Evolutionary conservation across 2,888 invertebrate genomes (phyloP).

Genomic region (Pseudoips prasinana): DNA sequence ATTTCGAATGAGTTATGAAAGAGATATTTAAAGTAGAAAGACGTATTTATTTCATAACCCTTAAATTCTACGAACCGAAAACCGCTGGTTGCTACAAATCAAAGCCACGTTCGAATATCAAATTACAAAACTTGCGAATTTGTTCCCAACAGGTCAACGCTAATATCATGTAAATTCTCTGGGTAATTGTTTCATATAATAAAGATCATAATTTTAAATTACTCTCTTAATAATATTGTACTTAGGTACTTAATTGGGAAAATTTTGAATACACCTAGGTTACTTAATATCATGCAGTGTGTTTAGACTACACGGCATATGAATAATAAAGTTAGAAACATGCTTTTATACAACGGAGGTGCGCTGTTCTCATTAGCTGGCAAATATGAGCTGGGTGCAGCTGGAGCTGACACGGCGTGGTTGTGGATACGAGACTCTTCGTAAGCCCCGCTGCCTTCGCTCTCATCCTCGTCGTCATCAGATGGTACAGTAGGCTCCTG

Average conservation of each 20-base stretch:
- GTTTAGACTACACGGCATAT: constrained; percentile 37
- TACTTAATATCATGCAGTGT: constrained; percentile 13
- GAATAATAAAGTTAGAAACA: constrained; percentile 23
- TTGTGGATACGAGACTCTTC: constrained; percentile 52
- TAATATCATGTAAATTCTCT: constrained; percentile 55
- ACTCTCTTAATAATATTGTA: constrained; percentile 38
- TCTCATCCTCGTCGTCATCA: constrained; percentile 71
- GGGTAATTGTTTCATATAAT: constrained; percentile 12
- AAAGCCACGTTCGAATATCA: constrained; percentile 19
- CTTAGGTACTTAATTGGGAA: constrained; percentile 29
- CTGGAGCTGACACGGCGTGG: constrained; percentile 60
- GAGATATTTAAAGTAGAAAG: too few relatives aligned
- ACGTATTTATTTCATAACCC: too few relatives aligned
- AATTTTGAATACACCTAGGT: constrained; percentile 17
- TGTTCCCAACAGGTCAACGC: constrained; percentile 61
- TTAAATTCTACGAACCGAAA: too few relatives aligned
- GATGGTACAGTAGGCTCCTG: constrained; percentile 63
- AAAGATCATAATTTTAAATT: constrained; percentile 27
- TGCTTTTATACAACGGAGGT: constrained; percentile 12
- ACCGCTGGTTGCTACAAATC: too few relatives aligned
- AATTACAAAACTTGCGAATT: constrained; percentile 41
- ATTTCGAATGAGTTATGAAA: too few relatives aligned
- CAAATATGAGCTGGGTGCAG: constrained; percentile 66
- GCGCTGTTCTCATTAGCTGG: constrained; percentile 62
- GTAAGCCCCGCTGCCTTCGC: constrained; percentile 65